Evolutionary conservation across 2,113 vertebrate species (phyloP).

Genomic region (Hippolais icterina): DNA sequence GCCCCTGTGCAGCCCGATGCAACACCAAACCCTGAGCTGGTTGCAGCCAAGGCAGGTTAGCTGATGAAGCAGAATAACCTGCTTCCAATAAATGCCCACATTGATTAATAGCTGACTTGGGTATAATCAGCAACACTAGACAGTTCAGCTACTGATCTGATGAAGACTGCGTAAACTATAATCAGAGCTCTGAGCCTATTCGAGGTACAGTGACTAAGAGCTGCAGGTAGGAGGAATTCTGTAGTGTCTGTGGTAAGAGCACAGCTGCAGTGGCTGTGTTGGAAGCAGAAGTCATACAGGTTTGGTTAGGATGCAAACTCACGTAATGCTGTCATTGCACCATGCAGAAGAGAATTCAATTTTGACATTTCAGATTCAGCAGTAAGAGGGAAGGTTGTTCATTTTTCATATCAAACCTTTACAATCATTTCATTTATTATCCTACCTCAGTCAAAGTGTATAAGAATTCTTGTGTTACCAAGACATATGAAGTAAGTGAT

Average conservation of each 20-base stretch:
- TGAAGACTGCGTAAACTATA: neutral
- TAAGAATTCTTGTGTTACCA: neutral
- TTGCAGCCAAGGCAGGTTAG: neutral
- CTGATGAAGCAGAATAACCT: neutral
- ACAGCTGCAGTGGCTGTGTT: neutral
- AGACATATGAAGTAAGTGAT: neutral
- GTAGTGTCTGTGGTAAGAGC: neutral
- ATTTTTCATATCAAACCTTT: neutral
- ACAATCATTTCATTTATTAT: neutral
- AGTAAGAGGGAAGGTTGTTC: neutral
- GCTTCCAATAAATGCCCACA: neutral
- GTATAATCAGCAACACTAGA: neutral
- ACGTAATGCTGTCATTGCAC: neutral
- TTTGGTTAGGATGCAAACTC: neutral
- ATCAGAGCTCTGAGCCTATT: neutral
- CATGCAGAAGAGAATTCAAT: neutral
- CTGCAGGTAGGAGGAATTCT: neutral
- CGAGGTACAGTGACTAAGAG: neutral
- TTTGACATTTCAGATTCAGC: neutral
- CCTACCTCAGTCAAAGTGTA: neutral
- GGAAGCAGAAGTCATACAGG: neutral
- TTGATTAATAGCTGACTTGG: neutral
- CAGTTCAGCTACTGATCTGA: neutral
- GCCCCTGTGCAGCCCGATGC: fast-evolving
- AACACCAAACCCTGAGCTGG: neutral